Evolutionary conservation across 2,797 vertebrate genomes (phyloP).

Genomic region (Tapera naevia): DNA sequence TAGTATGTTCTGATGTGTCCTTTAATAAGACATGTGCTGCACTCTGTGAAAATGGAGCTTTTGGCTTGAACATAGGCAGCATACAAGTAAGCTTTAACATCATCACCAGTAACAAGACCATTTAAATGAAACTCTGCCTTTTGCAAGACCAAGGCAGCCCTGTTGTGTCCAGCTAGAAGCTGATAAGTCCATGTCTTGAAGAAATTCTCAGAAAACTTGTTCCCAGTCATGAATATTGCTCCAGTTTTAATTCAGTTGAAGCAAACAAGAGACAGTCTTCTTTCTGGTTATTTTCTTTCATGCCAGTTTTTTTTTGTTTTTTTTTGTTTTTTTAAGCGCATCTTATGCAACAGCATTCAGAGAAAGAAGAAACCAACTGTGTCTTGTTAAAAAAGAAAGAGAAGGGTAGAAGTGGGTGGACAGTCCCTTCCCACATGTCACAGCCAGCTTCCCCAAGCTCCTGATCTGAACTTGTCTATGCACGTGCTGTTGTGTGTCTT

Average conservation of each 20-base stretch:
- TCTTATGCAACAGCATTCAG: conserved; percentile 21
- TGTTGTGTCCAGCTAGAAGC: background rate
- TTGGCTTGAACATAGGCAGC: background rate
- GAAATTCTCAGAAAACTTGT: background rate
- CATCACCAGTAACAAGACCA: background rate
- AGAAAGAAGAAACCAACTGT: conserved; percentile 28
- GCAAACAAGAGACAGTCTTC: background rate
- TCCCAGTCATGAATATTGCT: background rate
- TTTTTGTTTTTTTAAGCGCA: background rate
- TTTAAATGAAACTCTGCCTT: background rate
- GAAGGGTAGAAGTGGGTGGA: conserved; percentile 1
- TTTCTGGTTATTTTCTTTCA: background rate
- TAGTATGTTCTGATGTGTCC: background rate
- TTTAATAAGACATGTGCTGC: background rate
- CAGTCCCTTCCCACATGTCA: background rate
- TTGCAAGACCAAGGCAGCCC: background rate
- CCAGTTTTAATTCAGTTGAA: background rate
- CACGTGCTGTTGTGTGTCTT: background rate
- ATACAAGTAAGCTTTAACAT: background rate
- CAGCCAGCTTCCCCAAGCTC: background rate
- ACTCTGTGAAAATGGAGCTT: background rate
- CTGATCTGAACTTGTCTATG: background rate
- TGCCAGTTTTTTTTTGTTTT: background rate
- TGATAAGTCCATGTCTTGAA: background rate
- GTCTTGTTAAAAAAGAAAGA: conserved; percentile 18